phyloP scores from a whole-genome alignment of 1,140 invertebrate genomes.

The Parapsyche elsis region DNA sequence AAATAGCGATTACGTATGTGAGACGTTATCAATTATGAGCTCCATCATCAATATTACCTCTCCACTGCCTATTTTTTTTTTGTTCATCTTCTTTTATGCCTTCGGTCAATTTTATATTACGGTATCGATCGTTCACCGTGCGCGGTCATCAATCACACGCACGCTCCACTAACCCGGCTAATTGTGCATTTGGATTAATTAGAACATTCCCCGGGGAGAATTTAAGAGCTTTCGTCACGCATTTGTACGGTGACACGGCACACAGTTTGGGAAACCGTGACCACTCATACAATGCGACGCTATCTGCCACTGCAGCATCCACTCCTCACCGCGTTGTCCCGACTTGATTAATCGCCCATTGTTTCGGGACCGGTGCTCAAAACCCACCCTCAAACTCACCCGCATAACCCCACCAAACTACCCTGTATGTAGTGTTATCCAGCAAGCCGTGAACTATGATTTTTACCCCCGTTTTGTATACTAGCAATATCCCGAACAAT shows the following conservation, averaged over 20 bases:
- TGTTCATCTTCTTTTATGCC: background rate
- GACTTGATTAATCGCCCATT: slow-evolving; percentile 44
- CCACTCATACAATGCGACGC: background rate
- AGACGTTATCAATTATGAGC: slow-evolving; percentile 13
- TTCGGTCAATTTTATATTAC: background rate
- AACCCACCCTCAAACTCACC: background rate
- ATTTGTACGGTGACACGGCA: too few species aligned
- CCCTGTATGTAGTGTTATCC: background rate
- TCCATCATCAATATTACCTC: background rate
- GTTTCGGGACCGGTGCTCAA: slow-evolving; percentile 8
- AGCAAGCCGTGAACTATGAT: slow-evolving; percentile 4
- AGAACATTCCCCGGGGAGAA: too few species aligned
- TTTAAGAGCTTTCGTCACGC: too few species aligned
- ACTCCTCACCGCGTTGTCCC: slow-evolving; percentile 30
- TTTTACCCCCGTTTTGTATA: background rate
- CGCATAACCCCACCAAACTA: background rate
- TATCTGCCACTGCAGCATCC: slow-evolving; percentile 27
- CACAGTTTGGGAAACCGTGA: background rate
- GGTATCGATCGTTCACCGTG: background rate
- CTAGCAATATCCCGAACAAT: background rate
- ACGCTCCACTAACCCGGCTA: background rate
- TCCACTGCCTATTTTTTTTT: background rate
- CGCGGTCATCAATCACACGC: slow-evolving; percentile 3
- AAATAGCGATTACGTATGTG: background rate
- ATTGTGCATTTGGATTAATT: too few species aligned